Evolutionary conservation across 1,140 invertebrate genomes (phyloP).

Genomic region (Heliconius eleuchia): DNA sequence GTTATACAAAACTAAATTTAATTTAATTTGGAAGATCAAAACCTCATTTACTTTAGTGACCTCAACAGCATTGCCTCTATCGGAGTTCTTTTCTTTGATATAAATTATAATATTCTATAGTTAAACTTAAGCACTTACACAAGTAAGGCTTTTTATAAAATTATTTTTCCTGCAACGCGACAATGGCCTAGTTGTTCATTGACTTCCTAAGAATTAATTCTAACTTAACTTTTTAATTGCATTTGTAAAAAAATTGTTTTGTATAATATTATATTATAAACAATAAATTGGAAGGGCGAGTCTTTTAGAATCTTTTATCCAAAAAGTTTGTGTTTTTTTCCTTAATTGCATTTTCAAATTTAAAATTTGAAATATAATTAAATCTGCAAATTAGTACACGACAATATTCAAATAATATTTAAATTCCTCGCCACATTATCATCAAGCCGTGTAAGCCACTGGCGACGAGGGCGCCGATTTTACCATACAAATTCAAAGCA

Average conservation of each 20-base stretch:
- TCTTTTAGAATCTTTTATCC: too few relatives aligned
- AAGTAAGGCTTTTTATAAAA: not conserved
- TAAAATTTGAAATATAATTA: too few relatives aligned
- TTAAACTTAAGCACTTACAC: not conserved
- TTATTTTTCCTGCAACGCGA: not conserved
- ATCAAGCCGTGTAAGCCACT: too few relatives aligned
- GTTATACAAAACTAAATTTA: not conserved
- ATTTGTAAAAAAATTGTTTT: not conserved
- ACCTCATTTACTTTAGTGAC: not conserved
- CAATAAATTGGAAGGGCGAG: too few relatives aligned
- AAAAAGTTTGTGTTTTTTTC: too few relatives aligned
- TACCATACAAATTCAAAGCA: too few relatives aligned
- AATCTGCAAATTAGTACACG: too few relatives aligned
- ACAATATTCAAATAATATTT: too few relatives aligned
- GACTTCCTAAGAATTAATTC: not conserved
- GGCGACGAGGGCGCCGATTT: too few relatives aligned
- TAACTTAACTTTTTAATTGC: not conserved
- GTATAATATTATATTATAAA: too few relatives aligned
- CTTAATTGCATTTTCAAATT: too few relatives aligned
- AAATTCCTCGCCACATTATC: too few relatives aligned
- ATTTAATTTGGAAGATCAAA: not conserved
- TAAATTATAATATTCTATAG: not conserved
- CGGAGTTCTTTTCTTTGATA: not conserved
- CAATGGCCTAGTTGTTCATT: constrained; percentile 6
- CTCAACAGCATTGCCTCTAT: not conserved